A percentile compares a stretch with the other conserved stretches of the same genome.
Evolutionary conservation across 2,113 vertebrate genomes (phyloP).

Genomic region (Callaeas wilsoni): DNA sequence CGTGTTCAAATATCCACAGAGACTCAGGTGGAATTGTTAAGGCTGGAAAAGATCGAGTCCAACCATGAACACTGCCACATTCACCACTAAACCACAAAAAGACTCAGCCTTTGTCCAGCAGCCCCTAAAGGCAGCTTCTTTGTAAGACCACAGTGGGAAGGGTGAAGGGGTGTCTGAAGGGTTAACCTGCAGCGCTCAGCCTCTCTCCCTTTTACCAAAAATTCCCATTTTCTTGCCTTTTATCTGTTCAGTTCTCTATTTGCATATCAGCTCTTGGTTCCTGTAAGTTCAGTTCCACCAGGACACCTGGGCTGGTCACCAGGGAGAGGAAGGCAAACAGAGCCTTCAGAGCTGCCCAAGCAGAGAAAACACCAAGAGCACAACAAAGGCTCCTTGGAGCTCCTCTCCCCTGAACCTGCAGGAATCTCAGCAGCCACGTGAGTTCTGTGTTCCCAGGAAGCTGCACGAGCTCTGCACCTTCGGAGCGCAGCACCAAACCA

Average conservation of each 20-base stretch:
- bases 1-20: fast-evolving
- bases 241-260: background rate
- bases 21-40: background rate
- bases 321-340: background rate
- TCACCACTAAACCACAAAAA: background rate
- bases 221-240: background rate
- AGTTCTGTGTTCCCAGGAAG: background rate
- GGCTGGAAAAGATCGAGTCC: background rate
- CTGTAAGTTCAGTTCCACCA: background rate
- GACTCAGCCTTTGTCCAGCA: background rate
- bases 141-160: background rate
- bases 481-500: fast-evolving
- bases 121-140: background rate
- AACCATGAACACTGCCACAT: background rate
- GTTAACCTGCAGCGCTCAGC: background rate
- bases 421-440: background rate
- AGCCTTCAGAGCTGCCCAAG: background rate
- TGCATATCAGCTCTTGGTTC: background rate
- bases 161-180: background rate
- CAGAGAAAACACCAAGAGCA: background rate
- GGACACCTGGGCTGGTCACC: background rate
- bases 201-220: background rate
- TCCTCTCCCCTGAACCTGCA: background rate
- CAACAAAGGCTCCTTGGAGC: background rate
- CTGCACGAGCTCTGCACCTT: background rate